Percentiles rank a stretch among this genome's conserved stretches.
Conservation (phyloP, 2,888 invertebrate species). For the Meta bourneti region DNA sequence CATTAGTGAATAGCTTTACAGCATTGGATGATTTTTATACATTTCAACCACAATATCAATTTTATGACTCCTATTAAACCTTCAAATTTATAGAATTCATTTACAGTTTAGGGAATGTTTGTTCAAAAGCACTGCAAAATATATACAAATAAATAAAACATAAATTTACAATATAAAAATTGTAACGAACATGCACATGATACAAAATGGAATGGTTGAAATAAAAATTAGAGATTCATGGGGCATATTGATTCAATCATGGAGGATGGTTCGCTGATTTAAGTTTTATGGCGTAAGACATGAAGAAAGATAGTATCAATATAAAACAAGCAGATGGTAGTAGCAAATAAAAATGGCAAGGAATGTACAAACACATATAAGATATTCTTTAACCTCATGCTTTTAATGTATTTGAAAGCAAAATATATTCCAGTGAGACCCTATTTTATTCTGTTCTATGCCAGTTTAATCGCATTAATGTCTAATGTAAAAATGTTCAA, state of each 20-base stretch:
- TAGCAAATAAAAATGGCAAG: not conserved
- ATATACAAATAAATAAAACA: slow-evolving; percentile 67
- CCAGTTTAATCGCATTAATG: too few species aligned
- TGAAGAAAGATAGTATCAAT: not conserved
- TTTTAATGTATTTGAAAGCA: not conserved
- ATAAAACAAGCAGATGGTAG: not conserved
- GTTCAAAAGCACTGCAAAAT: slow-evolving; percentile 27
- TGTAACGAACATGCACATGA: slow-evolving; percentile 38
- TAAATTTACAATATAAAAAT: slow-evolving; percentile 28
- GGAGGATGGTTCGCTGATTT: not conserved
- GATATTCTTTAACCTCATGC: not conserved
- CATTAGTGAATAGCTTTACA: too few species aligned
- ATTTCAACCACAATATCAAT: not conserved
- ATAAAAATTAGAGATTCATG: not conserved
- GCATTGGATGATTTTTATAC: too few species aligned
- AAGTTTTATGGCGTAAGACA: not conserved
- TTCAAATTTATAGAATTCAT: not conserved
- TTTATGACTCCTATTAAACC: not conserved
- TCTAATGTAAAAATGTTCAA: too few species aligned
- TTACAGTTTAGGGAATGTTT: slow-evolving; percentile 1
- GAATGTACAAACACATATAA: not conserved
- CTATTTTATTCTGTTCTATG: too few species aligned
- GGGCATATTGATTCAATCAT: not conserved
- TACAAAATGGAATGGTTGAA: slow-evolving; percentile 57
- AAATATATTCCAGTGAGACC: not conserved